These are phyloP conservation scores for Eidolon helvum DNA, from an alignment of 2,113 vertebrate genomes.

Conservation along the genomic window DNA sequence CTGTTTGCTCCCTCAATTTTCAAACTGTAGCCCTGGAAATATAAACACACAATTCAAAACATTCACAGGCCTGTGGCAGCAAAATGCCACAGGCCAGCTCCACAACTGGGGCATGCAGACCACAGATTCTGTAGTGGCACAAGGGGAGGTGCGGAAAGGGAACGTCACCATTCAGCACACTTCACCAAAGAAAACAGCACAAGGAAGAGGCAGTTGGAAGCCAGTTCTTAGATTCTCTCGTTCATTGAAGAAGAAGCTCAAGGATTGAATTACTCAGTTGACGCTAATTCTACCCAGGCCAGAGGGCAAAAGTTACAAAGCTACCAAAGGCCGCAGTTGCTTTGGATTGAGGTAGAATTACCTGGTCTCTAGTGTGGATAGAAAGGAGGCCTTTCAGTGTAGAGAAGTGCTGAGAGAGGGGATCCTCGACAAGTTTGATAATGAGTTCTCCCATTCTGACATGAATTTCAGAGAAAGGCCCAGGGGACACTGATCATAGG, in stretches of 20 bases:
- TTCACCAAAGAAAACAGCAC: conserved; percentile 9
- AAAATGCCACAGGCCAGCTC: background rate
- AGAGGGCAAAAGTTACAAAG: conserved; percentile 1
- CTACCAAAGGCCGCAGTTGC: background rate
- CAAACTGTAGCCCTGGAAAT: conserved; percentile 58
- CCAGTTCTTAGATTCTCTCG: background rate
- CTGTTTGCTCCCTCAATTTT: conserved; percentile 11
- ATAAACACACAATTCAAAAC: conserved; percentile 39
- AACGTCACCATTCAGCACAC: background rate
- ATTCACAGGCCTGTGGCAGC: background rate
- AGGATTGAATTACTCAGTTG: conserved; percentile 60
- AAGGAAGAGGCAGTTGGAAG: conserved; percentile 13
- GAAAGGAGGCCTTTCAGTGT: background rate
- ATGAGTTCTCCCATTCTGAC: background rate
- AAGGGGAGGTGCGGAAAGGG: background rate
- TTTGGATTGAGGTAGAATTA: background rate
- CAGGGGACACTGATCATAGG: background rate
- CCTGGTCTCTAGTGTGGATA: background rate
- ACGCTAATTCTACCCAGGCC: background rate
- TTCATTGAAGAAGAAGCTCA: conserved; percentile 41
- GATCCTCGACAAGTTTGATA: background rate
- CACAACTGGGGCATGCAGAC: background rate
- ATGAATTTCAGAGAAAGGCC: background rate
- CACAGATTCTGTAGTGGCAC: background rate
- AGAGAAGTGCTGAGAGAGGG: background rate